Evolutionary conservation across 2,888 invertebrate species (phyloP).

Genomic region (Caenorhabditis sp.): DNA sequence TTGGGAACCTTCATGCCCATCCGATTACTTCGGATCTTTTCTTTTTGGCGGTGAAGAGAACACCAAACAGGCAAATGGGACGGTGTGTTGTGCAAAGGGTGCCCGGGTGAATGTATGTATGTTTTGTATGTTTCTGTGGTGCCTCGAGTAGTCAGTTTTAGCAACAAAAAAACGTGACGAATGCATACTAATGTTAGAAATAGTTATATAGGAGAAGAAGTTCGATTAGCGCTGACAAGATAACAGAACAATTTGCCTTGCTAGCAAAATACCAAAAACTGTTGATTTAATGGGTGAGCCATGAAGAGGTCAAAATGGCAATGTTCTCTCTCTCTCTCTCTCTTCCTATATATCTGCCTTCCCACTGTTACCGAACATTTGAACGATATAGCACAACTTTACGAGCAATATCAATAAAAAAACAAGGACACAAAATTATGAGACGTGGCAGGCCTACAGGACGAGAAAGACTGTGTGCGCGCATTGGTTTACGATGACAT

Average conservation of each 20-base stretch:
- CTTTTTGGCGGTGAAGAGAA: too few relatives aligned
- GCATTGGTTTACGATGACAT: slow-evolving; percentile 31
- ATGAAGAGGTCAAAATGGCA: background rate
- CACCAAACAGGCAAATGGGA: too few relatives aligned
- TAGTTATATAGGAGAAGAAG: slow-evolving; percentile 5
- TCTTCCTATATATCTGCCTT: background rate
- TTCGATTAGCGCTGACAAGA: too few relatives aligned
- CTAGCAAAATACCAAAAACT: slow-evolving; percentile 17
- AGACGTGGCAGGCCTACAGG: slow-evolving; percentile 8
- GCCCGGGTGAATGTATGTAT: too few relatives aligned
- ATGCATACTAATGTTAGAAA: slow-evolving; percentile 15
- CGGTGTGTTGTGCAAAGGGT: too few relatives aligned
- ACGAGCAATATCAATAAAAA: slow-evolving; percentile 24
- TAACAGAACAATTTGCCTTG: slow-evolving; percentile 21
- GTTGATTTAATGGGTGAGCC: too few relatives aligned
- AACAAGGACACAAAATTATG: slow-evolving; percentile 10
- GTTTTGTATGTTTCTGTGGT: too few relatives aligned
- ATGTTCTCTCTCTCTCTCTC: background rate
- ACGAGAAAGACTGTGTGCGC: slow-evolving; percentile 9
- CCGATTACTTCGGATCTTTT: slow-evolving; percentile 7
- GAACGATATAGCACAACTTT: slow-evolving; percentile 21
- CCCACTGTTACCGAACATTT: slow-evolving; percentile 27
- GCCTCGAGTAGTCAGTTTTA: too few relatives aligned
- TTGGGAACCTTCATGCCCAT: slow-evolving; percentile 31
- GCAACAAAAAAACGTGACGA: too few relatives aligned